Conservation (phyloP, 2,113 vertebrate genomes). For the Hippocampus comes region DNA sequence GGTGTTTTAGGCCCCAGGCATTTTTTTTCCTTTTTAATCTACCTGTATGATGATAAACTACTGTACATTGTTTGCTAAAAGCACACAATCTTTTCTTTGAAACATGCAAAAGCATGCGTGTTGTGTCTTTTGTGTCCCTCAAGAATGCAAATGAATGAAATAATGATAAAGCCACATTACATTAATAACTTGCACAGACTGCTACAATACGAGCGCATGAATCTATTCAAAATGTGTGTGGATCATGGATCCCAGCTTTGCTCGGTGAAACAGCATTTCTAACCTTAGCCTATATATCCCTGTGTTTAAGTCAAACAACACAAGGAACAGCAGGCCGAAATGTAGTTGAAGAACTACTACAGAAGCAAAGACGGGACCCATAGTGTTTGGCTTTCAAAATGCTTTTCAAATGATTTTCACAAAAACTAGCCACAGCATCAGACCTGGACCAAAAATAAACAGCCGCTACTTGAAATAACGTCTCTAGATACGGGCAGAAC, state of each 20-base stretch:
- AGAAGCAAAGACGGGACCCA: constrained; percentile 54
- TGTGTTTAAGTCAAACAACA: background rate
- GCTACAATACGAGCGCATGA: constrained; percentile 41
- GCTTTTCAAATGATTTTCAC: constrained; percentile 43
- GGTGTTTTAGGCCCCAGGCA: constrained; percentile 51
- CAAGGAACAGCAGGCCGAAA: background rate
- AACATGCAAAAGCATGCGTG: constrained; percentile 36
- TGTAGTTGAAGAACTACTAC: background rate
- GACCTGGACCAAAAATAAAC: constrained; percentile 53
- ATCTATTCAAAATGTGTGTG: constrained; percentile 55
- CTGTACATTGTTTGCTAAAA: constrained; percentile 27
- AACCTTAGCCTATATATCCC: background rate
- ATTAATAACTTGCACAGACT: constrained; percentile 31
- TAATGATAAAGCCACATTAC: constrained; percentile 40
- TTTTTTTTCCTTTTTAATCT: constrained; percentile 21
- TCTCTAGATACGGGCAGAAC: background rate
- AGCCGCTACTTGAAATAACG: background rate
- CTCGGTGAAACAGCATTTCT: constrained; percentile 27
- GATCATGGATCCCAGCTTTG: constrained; percentile 38
- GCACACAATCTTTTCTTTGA: constrained; percentile 10
- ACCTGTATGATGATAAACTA: constrained; percentile 34
- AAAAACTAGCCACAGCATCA: constrained; percentile 56
- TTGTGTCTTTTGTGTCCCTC: constrained; percentile 7
- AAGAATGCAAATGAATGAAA: constrained; percentile 26
- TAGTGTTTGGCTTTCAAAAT: constrained; percentile 32